phyloP scores from a whole-genome alignment of 2,113 vertebrate genomes.

The Sylvicapra grimmia region DNA sequence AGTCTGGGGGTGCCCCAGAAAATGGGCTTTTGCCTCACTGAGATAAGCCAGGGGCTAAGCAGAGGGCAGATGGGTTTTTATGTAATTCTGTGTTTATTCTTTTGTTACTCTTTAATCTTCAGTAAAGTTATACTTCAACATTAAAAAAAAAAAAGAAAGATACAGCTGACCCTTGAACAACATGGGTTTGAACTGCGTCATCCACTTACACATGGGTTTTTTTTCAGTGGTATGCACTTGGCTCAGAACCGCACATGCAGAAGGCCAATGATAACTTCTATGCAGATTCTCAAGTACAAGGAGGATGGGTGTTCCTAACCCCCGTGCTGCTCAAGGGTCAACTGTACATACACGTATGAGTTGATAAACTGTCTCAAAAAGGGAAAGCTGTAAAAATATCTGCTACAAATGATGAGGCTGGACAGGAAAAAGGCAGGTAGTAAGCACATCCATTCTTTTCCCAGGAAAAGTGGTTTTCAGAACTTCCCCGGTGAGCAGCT shows the following conservation, averaged over 20 bases:
- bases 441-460: neutral
- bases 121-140: neutral
- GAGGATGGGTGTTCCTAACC: no score
- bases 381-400: neutral
- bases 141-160: neutral
- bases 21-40: neutral
- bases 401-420: neutral
- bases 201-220: neutral
- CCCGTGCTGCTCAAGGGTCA: neutral
- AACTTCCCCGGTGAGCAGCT: fast-evolving
- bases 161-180: neutral
- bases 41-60: neutral
- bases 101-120: neutral
- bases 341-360: neutral
- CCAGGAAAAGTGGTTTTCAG: neutral
- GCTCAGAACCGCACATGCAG: fast-evolving
- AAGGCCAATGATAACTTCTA: no score
- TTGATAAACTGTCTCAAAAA: neutral
- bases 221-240: neutral
- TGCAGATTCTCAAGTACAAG: neutral
- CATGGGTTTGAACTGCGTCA: neutral
- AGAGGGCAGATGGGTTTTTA: neutral
- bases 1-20: neutral
- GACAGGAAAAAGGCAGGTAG: neutral
- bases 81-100: neutral